Evolutionary conservation across 2,113 vertebrate species (phyloP).

Genomic region (Pan paniscus): DNA sequence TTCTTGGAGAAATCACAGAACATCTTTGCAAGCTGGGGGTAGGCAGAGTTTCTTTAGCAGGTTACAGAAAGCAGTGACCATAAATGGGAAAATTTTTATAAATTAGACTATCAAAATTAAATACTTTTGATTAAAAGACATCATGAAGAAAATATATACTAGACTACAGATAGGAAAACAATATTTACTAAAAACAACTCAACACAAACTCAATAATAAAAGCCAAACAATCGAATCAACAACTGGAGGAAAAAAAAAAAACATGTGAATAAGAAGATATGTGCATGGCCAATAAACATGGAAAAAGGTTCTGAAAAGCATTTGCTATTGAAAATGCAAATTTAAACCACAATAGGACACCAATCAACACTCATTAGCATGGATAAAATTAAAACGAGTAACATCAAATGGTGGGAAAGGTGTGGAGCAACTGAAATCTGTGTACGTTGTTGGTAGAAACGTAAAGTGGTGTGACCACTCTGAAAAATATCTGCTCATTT

Average conservation of each 20-base stretch:
- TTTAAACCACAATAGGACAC: not conserved
- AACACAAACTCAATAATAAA: not conserved
- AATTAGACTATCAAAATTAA: not conserved
- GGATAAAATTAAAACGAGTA: not conserved
- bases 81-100: not conserved
- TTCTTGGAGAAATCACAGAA: not conserved
- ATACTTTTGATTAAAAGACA: not conserved
- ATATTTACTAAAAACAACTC: slow-evolving; percentile 5
- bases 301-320: not conserved
- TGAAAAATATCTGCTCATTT: not conserved
- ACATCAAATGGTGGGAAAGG: not conserved
- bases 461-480: not conserved
- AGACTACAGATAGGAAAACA: not conserved
- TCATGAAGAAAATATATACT: not conserved
- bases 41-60: not conserved
- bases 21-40: not conserved
- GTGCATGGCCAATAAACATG: not conserved
- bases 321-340: not conserved
- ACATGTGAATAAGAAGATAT: not conserved
- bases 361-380: not conserved
- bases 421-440: not conserved
- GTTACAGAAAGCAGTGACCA: not conserved
- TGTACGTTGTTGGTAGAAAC: not conserved
- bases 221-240: not conserved
- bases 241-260: not conserved